Evolutionary conservation across 2,797 vertebrate genomes (phyloP), one percentile per base, ranked within the genome.

Genomic region (Typhlichthys subterraneus): DNA sequence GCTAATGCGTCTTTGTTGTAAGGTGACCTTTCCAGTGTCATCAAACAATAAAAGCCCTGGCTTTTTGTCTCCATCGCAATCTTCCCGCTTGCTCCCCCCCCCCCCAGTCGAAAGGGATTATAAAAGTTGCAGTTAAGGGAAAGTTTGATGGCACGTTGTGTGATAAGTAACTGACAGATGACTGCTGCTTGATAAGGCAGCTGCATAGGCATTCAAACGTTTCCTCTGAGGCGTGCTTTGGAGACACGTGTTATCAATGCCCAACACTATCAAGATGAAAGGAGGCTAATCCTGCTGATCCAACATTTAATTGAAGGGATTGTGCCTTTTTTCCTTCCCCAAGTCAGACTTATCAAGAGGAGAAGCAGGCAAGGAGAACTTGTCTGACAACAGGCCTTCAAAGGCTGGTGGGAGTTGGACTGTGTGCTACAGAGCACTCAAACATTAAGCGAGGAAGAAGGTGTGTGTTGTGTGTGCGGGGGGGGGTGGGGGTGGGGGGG

Each of bases 281-380:
- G 82, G 19, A 60, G 63, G 67, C 23, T 10, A 0, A 57, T 67
- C 63, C 61, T 64, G 70, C 82, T 78, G 72, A 85, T 72, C 63
- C 72, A 72, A 59, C 73, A 71, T 72, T 82, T 80, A 42, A 81
- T 82, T 74, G 15, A 67, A 48, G 49, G 81, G 72, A 82, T 82
- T 75, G 73, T 69, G 59, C 65, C 75, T 79, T 69, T 72, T 67
- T 45, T 46, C 11, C 11, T n/a, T 29, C 53, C 4, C 10, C 62
- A 62, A 76, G 65, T 79, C 63, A 81, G 61, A 53, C 68, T 65
- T 51, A 46, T 55, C 57, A 62, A 11, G 67, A 68, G 69, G 67
- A 73, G 53, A 64, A 62, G 69, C 65, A 65, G 60, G 69, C 63
- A 69, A 51, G 46, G 47, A 51, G 29, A 14, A 29, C 23, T 29